These are phyloP conservation scores for Diacarnus erythraeanus DNA, from an alignment of 37 sponge, comb jelly and placozoan species.

Conservation along the genomic window DNA sequence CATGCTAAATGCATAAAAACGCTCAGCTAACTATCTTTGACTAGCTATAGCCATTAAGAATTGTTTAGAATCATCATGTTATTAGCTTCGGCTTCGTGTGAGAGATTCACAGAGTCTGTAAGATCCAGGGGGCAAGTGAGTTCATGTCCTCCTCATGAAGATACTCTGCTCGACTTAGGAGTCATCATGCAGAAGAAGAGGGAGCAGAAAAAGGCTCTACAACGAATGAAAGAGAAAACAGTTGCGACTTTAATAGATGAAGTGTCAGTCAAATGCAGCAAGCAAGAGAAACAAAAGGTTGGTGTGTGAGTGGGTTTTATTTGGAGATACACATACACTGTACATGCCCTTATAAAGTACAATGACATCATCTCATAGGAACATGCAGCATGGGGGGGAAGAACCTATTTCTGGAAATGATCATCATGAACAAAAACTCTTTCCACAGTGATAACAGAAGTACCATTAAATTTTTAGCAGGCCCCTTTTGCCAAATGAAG, in stretches of 20 bases:
- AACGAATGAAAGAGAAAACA: not conserved
- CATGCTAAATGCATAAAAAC: too few relatives aligned
- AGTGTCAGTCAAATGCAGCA: not conserved
- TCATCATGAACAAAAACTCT: too few relatives aligned
- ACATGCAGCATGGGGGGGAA: too few relatives aligned
- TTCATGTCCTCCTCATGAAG: not conserved
- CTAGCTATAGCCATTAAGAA: not conserved
- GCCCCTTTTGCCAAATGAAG: too few relatives aligned
- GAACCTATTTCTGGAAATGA: too few relatives aligned
- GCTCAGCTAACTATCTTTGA: not conserved
- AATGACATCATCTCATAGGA: too few relatives aligned
- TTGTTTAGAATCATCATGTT: too few relatives aligned
- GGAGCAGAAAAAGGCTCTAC: not conserved
- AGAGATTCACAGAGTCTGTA: not conserved
- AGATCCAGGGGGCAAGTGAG: not conserved
- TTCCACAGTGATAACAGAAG: too few relatives aligned
- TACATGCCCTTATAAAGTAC: too few relatives aligned
- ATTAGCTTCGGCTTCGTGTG: not conserved
- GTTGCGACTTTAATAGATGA: not conserved
- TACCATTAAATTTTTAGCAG: too few relatives aligned
- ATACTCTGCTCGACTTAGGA: not conserved
- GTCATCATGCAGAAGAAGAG: slow-evolving; percentile 1
- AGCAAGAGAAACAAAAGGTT: slow-evolving; percentile 7
- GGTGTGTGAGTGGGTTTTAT: not conserved
- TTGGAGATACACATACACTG: too few relatives aligned